A percentile compares a stretch with the other conserved stretches of the same genome.
phyloP scores from a whole-genome alignment of 2,113 vertebrate genomes.

The Corythornis madagascariensis region DNA sequence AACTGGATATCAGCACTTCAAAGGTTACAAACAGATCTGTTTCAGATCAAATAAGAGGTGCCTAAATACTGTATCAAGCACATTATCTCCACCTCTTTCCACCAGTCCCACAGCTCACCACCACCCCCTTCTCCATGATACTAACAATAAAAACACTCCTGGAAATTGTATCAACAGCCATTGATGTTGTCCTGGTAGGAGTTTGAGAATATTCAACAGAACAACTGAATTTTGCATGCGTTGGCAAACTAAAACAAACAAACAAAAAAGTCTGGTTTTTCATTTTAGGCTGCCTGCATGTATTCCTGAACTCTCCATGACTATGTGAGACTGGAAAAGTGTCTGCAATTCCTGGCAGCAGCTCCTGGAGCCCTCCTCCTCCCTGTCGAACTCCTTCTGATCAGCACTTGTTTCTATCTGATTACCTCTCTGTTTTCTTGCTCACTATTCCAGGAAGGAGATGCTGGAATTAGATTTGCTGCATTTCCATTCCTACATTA shows the following conservation, averaged over 20 bases:
- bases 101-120: not conserved
- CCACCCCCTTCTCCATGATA: not conserved
- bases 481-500: conserved; percentile 65
- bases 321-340: not conserved
- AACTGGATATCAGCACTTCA: not conserved
- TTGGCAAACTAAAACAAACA: not conserved
- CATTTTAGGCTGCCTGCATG: not conserved
- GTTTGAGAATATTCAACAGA: not conserved
- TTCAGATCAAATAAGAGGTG: not conserved
- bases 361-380: not conserved
- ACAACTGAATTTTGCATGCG: not conserved
- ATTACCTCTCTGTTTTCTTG: conserved; percentile 48
- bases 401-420: conserved; percentile 55
- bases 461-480: conserved; percentile 52
- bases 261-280: not conserved
- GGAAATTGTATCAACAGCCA: not conserved
- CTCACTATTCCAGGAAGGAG: conserved; percentile 56
- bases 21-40: not conserved
- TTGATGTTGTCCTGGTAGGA: not conserved
- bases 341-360: conserved; percentile 40
- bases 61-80: not conserved
- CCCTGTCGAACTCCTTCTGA: conserved; percentile 10
- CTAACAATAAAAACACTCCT: not conserved
- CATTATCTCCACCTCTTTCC: not conserved
- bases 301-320: not conserved